Percentiles rank a stretch among this genome's conserved stretches.
These are phyloP conservation scores for Dolomedes plantarius DNA, from an alignment of 2,888 invertebrate genomes.

Conservation along the genomic window DNA sequence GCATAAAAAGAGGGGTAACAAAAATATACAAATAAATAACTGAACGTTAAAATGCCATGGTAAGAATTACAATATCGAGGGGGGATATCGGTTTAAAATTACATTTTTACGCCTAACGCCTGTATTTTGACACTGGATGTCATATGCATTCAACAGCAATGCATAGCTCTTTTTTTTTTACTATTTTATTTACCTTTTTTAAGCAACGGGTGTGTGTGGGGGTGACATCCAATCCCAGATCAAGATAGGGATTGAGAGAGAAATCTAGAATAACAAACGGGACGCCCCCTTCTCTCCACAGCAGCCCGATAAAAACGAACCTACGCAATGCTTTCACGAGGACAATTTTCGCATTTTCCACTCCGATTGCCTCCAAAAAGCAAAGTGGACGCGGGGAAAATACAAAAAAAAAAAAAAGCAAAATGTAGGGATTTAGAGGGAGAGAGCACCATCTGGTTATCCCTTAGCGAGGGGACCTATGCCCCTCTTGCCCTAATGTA, in stretches of 20 bases:
- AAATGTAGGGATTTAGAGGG: slow-evolving; percentile 4
- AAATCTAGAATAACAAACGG: slow-evolving; percentile 52
- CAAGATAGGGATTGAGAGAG: slow-evolving; percentile 8
- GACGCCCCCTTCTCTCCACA: neutral
- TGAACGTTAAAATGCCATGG: too few relatives aligned
- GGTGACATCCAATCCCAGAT: slow-evolving; percentile 3
- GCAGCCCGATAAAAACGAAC: slow-evolving; percentile 38
- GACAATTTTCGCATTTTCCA: slow-evolving; percentile 62
- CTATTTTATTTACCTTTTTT: neutral
- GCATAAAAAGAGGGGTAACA: too few relatives aligned
- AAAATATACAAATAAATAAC: too few relatives aligned
- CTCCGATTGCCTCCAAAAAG: slow-evolving; percentile 41
- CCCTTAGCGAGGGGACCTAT: slow-evolving; percentile 27
- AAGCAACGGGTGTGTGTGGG: neutral
- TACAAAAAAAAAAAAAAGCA: slow-evolving; percentile 5
- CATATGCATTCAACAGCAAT: neutral
- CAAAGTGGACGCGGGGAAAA: neutral
- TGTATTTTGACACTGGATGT: neutral
- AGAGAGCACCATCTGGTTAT: slow-evolving; percentile 57
- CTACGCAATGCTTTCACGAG: slow-evolving; percentile 18
- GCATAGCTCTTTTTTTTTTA: too few relatives aligned
- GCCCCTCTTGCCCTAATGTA: slow-evolving; percentile 24
- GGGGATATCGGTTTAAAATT: too few relatives aligned
- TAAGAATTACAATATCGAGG: too few relatives aligned
- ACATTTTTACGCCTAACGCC: neutral